phyloP scores from a whole-genome alignment of 2,113 vertebrate genomes.

The Daphoenositta chrysoptera region DNA sequence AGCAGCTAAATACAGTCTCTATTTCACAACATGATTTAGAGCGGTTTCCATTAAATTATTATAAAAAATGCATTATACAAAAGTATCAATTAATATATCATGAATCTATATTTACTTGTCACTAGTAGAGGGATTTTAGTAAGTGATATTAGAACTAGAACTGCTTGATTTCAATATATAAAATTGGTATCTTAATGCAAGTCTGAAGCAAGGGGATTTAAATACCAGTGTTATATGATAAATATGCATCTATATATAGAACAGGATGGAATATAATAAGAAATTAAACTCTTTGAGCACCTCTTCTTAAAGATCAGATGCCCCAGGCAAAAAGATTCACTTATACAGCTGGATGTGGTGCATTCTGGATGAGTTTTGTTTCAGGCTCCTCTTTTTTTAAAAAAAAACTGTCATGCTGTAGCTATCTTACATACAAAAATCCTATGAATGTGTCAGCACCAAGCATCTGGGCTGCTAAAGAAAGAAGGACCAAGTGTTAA shows the following conservation, averaged over 20 bases:
- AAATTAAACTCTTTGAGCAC: neutral
- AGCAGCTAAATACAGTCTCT: neutral
- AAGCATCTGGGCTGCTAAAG: conserved; percentile 44
- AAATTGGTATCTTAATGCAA: neutral
- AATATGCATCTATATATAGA: neutral
- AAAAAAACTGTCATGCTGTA: conserved; percentile 20
- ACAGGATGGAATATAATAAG: neutral
- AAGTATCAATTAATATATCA: neutral
- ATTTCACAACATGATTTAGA: neutral
- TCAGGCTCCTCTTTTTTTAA: neutral
- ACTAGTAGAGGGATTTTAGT: neutral
- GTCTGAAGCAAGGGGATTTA: neutral
- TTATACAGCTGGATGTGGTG: neutral
- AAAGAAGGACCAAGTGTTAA: neutral
- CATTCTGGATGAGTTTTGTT: neutral
- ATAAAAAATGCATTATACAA: neutral
- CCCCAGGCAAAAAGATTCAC: neutral
- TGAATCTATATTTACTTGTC: neutral
- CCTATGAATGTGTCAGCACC: neutral
- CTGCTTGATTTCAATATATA: neutral
- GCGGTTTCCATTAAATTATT: neutral
- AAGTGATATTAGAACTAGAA: neutral
- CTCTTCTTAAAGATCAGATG: neutral
- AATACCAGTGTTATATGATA: neutral
- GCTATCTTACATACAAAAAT: conserved; percentile 6